phyloP scores from a whole-genome alignment of 1,140 invertebrate species.

The Hestina assimilis region DNA sequence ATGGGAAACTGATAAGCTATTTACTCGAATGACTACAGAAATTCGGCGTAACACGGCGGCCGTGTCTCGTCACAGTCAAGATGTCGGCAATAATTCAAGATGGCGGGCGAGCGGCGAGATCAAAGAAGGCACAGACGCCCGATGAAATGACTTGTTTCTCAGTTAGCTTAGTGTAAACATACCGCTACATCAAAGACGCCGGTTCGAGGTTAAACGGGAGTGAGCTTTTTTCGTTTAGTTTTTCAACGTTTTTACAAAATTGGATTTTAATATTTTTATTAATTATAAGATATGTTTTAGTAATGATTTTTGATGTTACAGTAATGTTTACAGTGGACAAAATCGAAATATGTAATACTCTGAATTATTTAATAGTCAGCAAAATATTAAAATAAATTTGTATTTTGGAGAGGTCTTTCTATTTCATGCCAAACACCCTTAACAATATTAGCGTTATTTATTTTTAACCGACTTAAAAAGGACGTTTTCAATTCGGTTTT shows the following conservation, averaged over 20 bases:
- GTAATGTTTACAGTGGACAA: too few species aligned
- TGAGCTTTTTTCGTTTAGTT: neutral
- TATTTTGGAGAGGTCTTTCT: too few species aligned
- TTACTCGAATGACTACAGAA: slow-evolving; percentile 30
- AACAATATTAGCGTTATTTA: too few species aligned
- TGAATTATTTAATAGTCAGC: too few species aligned
- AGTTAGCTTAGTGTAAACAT: slow-evolving; percentile 74
- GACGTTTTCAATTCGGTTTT: too few species aligned
- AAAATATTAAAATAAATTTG: too few species aligned
- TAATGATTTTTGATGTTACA: neutral
- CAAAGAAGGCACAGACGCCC: slow-evolving; percentile 55
- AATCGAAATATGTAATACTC: too few species aligned
- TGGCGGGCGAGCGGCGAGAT: slow-evolving; percentile 58
- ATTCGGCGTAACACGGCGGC: slow-evolving; percentile 55
- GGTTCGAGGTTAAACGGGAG: slow-evolving; percentile 8
- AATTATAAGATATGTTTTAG: too few species aligned
- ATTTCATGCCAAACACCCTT: too few species aligned
- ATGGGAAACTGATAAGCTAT: slow-evolving; percentile 16
- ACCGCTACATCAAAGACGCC: slow-evolving; percentile 62
- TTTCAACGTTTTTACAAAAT: neutral
- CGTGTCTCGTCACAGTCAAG: slow-evolving; percentile 36
- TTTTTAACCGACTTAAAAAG: too few species aligned
- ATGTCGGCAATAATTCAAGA: slow-evolving; percentile 56
- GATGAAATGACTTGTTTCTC: slow-evolving; percentile 71
- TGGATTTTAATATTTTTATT: neutral